Percentiles rank a stretch among this genome's conserved stretches.
These are phyloP conservation scores for Ptychodera flava DNA, from an alignment of 35 echinoderm and acorn worm species.

Conservation along the genomic window DNA sequence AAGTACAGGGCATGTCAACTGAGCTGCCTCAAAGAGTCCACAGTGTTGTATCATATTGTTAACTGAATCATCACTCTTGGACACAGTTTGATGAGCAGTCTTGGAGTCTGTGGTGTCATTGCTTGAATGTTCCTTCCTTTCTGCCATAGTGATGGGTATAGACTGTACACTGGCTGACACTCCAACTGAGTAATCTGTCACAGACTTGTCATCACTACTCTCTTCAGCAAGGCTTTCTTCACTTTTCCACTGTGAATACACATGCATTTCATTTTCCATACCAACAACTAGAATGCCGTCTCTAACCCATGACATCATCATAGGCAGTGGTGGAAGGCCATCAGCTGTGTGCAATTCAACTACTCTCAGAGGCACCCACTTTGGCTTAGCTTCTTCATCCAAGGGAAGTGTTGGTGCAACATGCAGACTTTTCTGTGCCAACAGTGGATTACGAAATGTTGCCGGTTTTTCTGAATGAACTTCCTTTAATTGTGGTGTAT, in stretches of 20 bases:
- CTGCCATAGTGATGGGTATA: slow-evolving; percentile 70
- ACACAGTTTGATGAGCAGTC: not conserved
- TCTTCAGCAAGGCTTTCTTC: not conserved
- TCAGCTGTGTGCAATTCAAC: slow-evolving; percentile 65
- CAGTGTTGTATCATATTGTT: slow-evolving; percentile 11
- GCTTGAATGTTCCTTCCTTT: slow-evolving; percentile 56
- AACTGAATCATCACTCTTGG: not conserved
- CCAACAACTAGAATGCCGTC: slow-evolving; percentile 87
- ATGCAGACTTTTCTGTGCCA: slow-evolving; percentile 16
- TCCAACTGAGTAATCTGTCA: not conserved
- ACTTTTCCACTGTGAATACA: slow-evolving; percentile 84
- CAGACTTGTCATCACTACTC: slow-evolving; percentile 12
- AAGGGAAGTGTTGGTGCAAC: slow-evolving; percentile 17
- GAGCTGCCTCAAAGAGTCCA: slow-evolving; percentile 80
- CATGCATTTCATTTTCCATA: slow-evolving; percentile 96
- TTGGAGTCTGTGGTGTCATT: slow-evolving; percentile 25
- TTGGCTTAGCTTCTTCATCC: slow-evolving; percentile 41
- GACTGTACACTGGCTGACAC: slow-evolving; percentile 69
- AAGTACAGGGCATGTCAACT: slow-evolving; percentile 69
- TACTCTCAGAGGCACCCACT: slow-evolving; percentile 63
- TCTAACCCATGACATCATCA: slow-evolving; percentile 98
- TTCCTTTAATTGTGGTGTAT: not conserved
- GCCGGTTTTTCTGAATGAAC: not conserved
- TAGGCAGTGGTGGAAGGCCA: slow-evolving; percentile 74
- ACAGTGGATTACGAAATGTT: not conserved